Evolutionary conservation across 2,888 invertebrate genomes (phyloP).

Genomic region (Galerucella calmariensis): DNA sequence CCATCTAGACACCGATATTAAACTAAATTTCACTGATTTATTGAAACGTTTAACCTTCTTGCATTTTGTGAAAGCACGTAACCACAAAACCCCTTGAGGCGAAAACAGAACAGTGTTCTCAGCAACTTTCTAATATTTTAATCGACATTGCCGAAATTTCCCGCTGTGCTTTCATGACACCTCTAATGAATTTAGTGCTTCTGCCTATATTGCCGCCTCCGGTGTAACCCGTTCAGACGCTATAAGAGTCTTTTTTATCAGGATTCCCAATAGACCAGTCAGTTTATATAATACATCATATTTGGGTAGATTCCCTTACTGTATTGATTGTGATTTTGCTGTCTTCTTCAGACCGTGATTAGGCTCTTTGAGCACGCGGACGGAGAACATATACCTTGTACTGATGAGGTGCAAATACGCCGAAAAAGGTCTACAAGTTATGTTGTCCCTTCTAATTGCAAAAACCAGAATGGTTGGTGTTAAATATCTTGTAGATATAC

Average conservation of each 20-base stretch:
- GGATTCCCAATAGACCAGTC: conserved; percentile 18
- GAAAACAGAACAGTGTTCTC: conserved; percentile 25
- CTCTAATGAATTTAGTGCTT: conserved; percentile 36
- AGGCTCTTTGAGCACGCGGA: no score
- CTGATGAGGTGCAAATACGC: no score
- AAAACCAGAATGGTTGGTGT: no score
- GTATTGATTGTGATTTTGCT: no score
- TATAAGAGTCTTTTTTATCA: conserved; percentile 20
- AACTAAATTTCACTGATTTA: conserved; percentile 12
- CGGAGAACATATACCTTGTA: no score
- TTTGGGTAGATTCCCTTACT: no score
- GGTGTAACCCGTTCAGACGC: conserved; percentile 6
- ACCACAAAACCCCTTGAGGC: conserved; percentile 24
- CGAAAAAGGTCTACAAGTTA: no score
- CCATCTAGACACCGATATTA: background rate
- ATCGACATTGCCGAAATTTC: conserved; percentile 32
- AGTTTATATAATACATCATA: no score
- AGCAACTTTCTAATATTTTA: conserved; percentile 39
- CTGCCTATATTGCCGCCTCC: conserved; percentile 22
- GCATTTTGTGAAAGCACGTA: conserved; percentile 14
- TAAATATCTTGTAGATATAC: no score
- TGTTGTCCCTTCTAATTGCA: no score
- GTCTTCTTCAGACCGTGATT: no score
- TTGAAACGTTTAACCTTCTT: conserved; percentile 6
- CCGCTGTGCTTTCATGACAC: conserved; percentile 33